Conservation (phyloP, 2,888 invertebrate species). For the Cryptocheilus praepositus region DNA sequence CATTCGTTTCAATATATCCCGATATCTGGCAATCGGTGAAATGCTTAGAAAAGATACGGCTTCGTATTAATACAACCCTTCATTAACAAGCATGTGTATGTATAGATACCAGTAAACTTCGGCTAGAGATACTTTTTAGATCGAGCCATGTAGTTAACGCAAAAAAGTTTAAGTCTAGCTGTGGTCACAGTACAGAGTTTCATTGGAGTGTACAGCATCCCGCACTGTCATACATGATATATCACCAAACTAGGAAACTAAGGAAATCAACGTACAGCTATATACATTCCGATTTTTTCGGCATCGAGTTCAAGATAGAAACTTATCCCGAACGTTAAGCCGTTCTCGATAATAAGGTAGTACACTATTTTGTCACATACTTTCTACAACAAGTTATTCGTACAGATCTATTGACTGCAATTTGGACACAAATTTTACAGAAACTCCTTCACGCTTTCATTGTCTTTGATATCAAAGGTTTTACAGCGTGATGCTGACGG, state of each 20-base stretch:
- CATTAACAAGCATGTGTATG: constrained; percentile 2
- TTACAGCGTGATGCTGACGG: constrained; percentile 64
- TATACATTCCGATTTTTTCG: constrained; percentile 32
- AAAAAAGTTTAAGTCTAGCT: too few species aligned
- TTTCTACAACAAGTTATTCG: constrained; percentile 32
- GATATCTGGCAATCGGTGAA: constrained; percentile 9
- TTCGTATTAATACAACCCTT: constrained; percentile 7
- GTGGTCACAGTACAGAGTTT: too few species aligned
- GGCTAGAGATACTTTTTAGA: too few species aligned
- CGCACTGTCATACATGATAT: constrained; percentile 25
- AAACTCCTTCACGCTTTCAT: constrained; percentile 57
- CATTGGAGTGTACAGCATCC: too few species aligned
- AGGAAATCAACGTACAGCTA: constrained; percentile 31
- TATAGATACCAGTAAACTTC: background rate
- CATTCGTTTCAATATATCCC: constrained; percentile 9
- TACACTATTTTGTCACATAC: constrained; percentile 29
- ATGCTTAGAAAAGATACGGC: background rate
- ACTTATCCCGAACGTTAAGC: too few species aligned
- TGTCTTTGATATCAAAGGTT: constrained; percentile 66
- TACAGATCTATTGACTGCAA: constrained; percentile 5
- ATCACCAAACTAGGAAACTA: constrained; percentile 33
- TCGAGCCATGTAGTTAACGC: too few species aligned
- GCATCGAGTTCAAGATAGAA: too few species aligned
- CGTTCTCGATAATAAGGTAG: constrained; percentile 18
- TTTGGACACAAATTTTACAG: constrained; percentile 15